Evolutionary conservation across 2,797 vertebrate species (phyloP).

Genomic region (Rallus crepitans): DNA sequence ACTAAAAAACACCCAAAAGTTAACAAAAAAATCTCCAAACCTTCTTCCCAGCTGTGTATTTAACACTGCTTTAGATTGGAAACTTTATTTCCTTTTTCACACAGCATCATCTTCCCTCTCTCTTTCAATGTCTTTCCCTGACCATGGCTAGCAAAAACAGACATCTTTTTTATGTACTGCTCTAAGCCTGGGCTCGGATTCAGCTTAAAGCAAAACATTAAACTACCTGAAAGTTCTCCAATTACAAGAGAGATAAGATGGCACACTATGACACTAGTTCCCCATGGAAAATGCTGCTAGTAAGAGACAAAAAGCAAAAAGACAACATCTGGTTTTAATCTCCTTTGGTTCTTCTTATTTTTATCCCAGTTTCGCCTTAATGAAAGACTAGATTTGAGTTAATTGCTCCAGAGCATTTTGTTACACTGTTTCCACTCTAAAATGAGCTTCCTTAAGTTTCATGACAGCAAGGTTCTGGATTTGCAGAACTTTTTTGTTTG

Average conservation of each 20-base stretch:
- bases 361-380: background rate
- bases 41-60: background rate
- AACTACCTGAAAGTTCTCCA: background rate
- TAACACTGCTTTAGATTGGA: background rate
- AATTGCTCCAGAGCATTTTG: background rate
- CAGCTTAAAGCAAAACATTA: background rate
- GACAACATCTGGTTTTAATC: background rate
- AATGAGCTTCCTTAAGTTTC: background rate
- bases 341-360: background rate
- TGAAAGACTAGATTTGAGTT: background rate
- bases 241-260: background rate
- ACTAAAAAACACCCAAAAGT: too few species aligned
- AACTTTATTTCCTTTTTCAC: background rate
- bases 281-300: background rate
- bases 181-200: background rate
- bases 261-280: background rate
- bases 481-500: background rate
- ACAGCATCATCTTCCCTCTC: background rate
- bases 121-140: background rate
- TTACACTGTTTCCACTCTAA: background rate
- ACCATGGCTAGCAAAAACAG: background rate
- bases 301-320: background rate
- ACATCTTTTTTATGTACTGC: background rate
- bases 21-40: background rate
- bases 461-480: background rate